phyloP scores from a whole-genome alignment of 1,140 invertebrate species.

The Cydia fagiglandana region DNA sequence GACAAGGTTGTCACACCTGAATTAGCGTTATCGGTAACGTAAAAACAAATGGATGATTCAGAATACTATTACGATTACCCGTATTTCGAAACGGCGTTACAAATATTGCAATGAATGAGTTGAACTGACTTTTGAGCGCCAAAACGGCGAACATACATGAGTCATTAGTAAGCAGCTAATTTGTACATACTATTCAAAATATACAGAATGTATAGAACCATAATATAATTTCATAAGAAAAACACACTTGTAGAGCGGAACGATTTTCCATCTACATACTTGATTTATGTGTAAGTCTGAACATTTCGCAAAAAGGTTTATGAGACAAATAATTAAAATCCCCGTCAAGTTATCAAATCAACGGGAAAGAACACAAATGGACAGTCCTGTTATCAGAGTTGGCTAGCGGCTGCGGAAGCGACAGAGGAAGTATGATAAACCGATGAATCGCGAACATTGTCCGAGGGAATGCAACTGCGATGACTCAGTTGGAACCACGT shows the following conservation, averaged over 20 bases:
- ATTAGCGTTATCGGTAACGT: slow-evolving; percentile 17
- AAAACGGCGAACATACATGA: neutral
- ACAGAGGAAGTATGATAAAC: slow-evolving; percentile 67
- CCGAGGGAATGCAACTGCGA: slow-evolving; percentile 36
- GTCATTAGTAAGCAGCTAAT: too few species aligned
- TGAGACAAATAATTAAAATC: neutral
- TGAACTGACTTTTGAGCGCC: neutral
- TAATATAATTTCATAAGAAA: neutral
- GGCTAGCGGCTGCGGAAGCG: slow-evolving; percentile 58
- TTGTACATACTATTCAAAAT: neutral
- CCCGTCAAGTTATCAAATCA: neutral
- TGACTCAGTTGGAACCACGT: slow-evolving; percentile 19
- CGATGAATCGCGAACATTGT: slow-evolving; percentile 59
- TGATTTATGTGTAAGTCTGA: neutral
- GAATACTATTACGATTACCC: slow-evolving; percentile 5
- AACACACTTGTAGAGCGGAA: neutral
- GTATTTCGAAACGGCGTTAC: neutral
- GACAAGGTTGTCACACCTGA: slow-evolving; percentile 44
- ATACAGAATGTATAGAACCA: too few species aligned
- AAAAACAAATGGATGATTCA: slow-evolving; percentile 26
- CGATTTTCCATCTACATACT: neutral
- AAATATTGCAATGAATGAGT: neutral
- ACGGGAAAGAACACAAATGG: slow-evolving; percentile 13
- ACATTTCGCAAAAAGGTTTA: neutral
- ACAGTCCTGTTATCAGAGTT: slow-evolving; percentile 53